phyloP scores from a whole-genome alignment of 2,113 vertebrate species.

The Oxyura jamaicensis region DNA sequence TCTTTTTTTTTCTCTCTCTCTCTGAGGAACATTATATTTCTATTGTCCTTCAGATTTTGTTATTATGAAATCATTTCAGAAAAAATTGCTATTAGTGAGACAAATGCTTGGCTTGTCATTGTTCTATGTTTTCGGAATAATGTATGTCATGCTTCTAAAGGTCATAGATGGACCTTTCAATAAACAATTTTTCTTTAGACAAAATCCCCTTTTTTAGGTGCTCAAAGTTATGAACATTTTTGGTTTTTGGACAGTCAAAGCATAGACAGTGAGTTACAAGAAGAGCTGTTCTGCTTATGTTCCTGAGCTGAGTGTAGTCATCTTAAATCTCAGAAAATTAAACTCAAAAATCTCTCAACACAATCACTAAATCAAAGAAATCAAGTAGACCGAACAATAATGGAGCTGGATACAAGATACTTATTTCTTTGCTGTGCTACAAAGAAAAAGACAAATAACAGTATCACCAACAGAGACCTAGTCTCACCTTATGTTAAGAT shows the following conservation, averaged over 20 bases:
- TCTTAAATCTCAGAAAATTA: neutral
- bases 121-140: constrained; percentile 10
- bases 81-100: neutral
- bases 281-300: neutral
- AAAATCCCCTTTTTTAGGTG: neutral
- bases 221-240: neutral
- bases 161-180: neutral
- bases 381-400: neutral
- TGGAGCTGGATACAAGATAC: neutral
- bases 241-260: neutral
- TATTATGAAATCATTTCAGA: constrained; percentile 33
- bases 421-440: neutral
- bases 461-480: neutral
- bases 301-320: neutral
- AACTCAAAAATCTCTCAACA: neutral
- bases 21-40: constrained; percentile 7
- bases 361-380: neutral
- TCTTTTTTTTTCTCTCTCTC: neutral
- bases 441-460: neutral
- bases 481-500: neutral
- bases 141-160: neutral
- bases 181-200: neutral
- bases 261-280: neutral
- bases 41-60: constrained; percentile 13
- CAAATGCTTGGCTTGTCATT: constrained; percentile 19